phyloP scores from a whole-genome alignment of 2,888 invertebrate species.

The Drosophila cognata region DNA sequence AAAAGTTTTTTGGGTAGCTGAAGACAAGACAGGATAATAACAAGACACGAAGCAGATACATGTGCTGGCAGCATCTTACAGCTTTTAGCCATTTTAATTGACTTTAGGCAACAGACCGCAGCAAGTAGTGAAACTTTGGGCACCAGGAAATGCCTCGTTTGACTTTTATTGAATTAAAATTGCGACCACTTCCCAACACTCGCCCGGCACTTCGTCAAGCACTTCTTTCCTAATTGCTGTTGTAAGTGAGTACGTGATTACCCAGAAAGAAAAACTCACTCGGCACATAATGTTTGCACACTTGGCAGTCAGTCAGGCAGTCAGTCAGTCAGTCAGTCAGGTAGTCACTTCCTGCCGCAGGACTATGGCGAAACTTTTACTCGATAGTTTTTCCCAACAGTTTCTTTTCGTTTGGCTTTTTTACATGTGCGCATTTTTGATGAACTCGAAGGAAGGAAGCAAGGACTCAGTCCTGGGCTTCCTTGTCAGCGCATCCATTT shows the following conservation, averaged over 20 bases:
- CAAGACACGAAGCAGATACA: conserved; percentile 1
- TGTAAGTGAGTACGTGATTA: conserved; percentile 73
- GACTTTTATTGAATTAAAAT: conserved; percentile 79
- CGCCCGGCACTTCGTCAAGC: neutral
- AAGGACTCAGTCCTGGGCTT: conserved; percentile 45
- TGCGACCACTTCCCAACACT: conserved; percentile 15
- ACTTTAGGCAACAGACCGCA: conserved; percentile 75
- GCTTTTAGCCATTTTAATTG: conserved; percentile 72
- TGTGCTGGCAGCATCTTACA: conserved; percentile 25
- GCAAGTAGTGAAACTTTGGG: conserved; percentile 34
- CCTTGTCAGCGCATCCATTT: conserved; percentile 79
- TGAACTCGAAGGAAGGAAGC: conserved; percentile 49
- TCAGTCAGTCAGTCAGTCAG: conserved; percentile 14
- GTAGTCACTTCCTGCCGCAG: conserved; percentile 64
- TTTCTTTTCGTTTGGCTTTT: conserved; percentile 42
- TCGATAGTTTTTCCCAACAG: conserved; percentile 45
- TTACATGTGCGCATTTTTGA: conserved; percentile 74
- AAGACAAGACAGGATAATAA: conserved; percentile 31
- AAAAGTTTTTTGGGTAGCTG: conserved; percentile 62
- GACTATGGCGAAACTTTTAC: conserved; percentile 46
- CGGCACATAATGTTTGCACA: conserved; percentile 51
- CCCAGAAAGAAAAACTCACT: conserved; percentile 49
- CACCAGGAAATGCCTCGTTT: conserved; percentile 70
- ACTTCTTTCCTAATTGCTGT: conserved; percentile 57
- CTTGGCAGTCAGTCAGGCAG: conserved; percentile 20